Evolutionary conservation across 2,888 invertebrate species (phyloP).

Genomic region (Eremobia ochroleuca): DNA sequence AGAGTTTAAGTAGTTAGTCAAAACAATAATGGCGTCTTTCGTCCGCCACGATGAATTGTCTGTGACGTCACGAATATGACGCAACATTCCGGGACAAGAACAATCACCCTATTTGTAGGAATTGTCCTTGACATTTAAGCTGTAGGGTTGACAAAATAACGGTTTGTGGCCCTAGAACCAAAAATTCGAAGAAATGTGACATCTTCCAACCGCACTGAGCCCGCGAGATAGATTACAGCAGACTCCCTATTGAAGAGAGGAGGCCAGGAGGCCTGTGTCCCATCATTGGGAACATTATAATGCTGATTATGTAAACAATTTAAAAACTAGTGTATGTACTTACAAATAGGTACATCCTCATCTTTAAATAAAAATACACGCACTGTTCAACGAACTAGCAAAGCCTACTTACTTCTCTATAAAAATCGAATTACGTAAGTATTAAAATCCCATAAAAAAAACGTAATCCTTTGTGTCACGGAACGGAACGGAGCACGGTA

Average conservation of each 20-base stretch:
- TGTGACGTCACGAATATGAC: not conserved
- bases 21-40: not conserved
- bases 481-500: slow-evolving; percentile 17
- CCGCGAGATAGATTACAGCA: too few species aligned
- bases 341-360: not conserved
- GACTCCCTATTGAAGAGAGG: too few species aligned
- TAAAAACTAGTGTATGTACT: too few species aligned
- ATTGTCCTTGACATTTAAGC: not conserved
- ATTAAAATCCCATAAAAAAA: slow-evolving; percentile 42
- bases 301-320: too few species aligned
- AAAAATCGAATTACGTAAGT: slow-evolving; percentile 35
- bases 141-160: not conserved
- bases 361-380: not conserved
- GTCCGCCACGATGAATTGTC: not conserved
- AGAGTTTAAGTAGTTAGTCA: not conserved
- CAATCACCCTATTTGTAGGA: not conserved
- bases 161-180: not conserved
- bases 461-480: slow-evolving; percentile 37
- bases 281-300: too few species aligned
- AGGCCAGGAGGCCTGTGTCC: too few species aligned
- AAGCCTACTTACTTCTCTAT: slow-evolving; percentile 19
- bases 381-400: slow-evolving; percentile 22
- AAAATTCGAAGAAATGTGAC: too few species aligned
- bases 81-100: not conserved
- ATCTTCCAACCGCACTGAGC: too few species aligned